These are phyloP conservation scores for Cordylochernes scorpioides DNA, from an alignment of 2,888 invertebrate genomes.

Conservation along the genomic window DNA sequence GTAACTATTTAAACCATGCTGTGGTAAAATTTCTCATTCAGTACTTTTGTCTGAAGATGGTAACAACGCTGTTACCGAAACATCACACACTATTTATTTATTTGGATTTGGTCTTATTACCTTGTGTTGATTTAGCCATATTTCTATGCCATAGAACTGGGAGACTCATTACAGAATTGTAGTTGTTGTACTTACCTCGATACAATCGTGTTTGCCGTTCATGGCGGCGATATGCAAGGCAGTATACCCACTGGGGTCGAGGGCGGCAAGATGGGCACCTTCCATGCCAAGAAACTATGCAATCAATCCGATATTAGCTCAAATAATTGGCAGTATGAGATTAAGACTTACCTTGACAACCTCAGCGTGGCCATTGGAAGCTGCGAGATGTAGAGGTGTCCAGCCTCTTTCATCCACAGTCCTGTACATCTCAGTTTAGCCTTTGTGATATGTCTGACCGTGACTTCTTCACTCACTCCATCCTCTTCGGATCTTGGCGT, in stretches of 20 bases:
- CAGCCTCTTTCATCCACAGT: constrained; percentile 2
- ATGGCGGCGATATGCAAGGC: constrained; percentile 7
- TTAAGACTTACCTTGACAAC: background rate
- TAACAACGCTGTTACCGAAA: too few species aligned
- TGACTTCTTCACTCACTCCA: constrained; percentile 10
- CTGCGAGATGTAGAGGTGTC: background rate
- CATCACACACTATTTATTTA: too few species aligned
- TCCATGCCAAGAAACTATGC: constrained; percentile 3
- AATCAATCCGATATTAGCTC: background rate
- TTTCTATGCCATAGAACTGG: too few species aligned
- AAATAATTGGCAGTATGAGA: background rate
- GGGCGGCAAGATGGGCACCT: constrained; percentile 6
- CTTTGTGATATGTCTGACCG: background rate
- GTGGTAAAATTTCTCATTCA: too few species aligned
- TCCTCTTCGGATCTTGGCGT: constrained; percentile 11
- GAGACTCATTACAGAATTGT: too few species aligned
- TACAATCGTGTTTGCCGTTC: constrained; percentile 4
- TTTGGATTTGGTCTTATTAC: too few species aligned
- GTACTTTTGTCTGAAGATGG: too few species aligned
- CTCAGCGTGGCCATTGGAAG: background rate
- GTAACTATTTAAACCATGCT: too few species aligned
- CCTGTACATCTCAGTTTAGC: background rate
- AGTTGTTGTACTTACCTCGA: constrained; percentile 1
- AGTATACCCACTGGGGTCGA: constrained; percentile 7
- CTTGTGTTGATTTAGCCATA: too few species aligned